A percentile compares a stretch with the other conserved stretches of the same genome.
Conservation (phyloP, 2,888 invertebrate species). For the Leucania comma region DNA sequence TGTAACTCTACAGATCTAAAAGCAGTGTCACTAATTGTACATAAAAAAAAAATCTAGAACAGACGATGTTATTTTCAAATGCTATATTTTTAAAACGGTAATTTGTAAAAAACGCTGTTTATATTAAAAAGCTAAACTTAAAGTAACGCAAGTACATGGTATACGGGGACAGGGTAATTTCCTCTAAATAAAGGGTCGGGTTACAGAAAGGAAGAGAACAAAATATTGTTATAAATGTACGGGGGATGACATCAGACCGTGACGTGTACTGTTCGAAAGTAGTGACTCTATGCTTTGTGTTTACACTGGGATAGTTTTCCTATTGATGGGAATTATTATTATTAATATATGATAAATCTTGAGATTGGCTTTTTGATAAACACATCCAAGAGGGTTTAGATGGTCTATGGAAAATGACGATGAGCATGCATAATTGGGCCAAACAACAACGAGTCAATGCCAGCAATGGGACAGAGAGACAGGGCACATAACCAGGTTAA, state of each 20-base stretch:
- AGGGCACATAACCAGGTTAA: too few species aligned
- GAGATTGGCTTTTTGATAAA: too few species aligned
- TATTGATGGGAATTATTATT: slow-evolving; percentile 8
- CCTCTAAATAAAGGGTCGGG: slow-evolving; percentile 75
- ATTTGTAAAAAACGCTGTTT: slow-evolving; percentile 1
- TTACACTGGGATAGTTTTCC: slow-evolving; percentile 22
- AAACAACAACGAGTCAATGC: too few species aligned
- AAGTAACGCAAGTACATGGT: slow-evolving; percentile 40
- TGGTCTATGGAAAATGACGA: too few species aligned
- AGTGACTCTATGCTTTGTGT: slow-evolving; percentile 53
- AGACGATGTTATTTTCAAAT: neutral
- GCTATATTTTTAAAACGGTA: slow-evolving; percentile 3
- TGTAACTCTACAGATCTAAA: neutral
- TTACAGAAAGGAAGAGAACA: slow-evolving; percentile 74
- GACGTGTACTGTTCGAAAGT: slow-evolving; percentile 64
- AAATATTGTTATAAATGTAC: slow-evolving; percentile 81
- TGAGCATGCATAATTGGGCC: too few species aligned
- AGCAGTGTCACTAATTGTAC: too few species aligned
- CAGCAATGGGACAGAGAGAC: too few species aligned
- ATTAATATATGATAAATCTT: too few species aligned
- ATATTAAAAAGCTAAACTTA: slow-evolving; percentile 17
- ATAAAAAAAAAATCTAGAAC: neutral
- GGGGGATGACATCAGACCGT: slow-evolving; percentile 71
- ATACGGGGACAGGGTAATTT: slow-evolving; percentile 72
- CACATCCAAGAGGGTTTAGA: too few species aligned